phyloP scores from a whole-genome alignment of 2,113 vertebrate species.

The Orycteropus afer region DNA sequence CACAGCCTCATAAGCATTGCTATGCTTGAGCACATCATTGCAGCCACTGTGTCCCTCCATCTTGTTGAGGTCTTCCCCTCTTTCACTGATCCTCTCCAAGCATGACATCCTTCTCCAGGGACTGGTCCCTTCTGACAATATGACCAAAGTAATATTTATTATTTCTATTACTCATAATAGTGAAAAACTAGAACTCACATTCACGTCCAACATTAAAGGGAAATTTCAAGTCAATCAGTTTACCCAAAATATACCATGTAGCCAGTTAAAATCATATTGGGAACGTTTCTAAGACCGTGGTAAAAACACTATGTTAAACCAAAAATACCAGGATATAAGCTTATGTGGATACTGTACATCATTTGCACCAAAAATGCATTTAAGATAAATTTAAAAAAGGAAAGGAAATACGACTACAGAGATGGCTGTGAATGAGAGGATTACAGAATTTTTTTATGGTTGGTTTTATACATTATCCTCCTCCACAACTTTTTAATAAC shows the following conservation, averaged over 20 bases:
- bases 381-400: neutral
- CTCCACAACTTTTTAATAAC: neutral
- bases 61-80: too few relatives aligned
- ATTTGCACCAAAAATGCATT: neutral
- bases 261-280: conserved; percentile 30
- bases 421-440: neutral
- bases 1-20: too few relatives aligned
- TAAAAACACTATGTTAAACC: conserved; percentile 28
- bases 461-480: neutral
- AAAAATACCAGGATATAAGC: neutral
- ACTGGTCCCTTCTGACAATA: too few relatives aligned
- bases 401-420: neutral
- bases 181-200: conserved; percentile 42
- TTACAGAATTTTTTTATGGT: neutral
- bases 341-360: neutral
- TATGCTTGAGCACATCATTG: too few relatives aligned
- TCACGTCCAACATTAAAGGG: conserved; percentile 3
- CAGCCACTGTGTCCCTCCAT: too few relatives aligned
- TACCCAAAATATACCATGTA: conserved; percentile 38
- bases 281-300: neutral
- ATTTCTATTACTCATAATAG: too few relatives aligned
- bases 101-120: too few relatives aligned
- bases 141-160: too few relatives aligned
- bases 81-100: too few relatives aligned
- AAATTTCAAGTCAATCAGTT: neutral